These are phyloP conservation scores for Bombus sylvicola DNA, from an alignment of 1,140 invertebrate genomes.

Conservation along the genomic window DNA sequence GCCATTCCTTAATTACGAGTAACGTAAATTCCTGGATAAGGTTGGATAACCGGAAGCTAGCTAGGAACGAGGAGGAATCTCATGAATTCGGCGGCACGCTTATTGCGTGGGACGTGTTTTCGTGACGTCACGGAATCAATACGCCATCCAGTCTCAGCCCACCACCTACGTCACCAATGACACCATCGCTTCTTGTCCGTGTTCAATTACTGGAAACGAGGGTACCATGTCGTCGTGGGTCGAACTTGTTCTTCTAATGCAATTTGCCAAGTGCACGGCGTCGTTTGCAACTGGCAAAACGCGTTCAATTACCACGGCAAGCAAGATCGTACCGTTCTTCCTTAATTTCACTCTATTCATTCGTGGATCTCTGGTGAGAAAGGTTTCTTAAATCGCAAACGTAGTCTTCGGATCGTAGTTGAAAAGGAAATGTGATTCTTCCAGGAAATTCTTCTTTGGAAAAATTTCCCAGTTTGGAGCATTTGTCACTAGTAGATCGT, in stretches of 20 bases:
- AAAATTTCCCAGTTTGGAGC: neutral
- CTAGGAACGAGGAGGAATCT: neutral
- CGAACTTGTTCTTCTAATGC: slow-evolving; percentile 8
- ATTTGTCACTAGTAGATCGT: neutral
- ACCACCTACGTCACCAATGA: slow-evolving; percentile 58
- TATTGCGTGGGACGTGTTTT: slow-evolving; percentile 38
- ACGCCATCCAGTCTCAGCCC: neutral
- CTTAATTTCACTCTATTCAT: neutral
- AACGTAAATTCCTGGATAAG: neutral
- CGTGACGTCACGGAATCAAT: slow-evolving; percentile 68
- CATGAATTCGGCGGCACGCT: slow-evolving; percentile 19
- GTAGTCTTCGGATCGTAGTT: neutral
- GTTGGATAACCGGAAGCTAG: too few species aligned
- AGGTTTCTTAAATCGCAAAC: neutral
- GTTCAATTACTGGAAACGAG: slow-evolving; percentile 20
- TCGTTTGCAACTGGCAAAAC: neutral
- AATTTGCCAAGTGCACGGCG: slow-evolving; percentile 3
- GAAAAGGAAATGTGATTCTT: neutral
- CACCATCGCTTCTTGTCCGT: neutral
- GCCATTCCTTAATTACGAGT: too few species aligned
- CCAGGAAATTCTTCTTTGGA: neutral
- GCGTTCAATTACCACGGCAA: neutral
- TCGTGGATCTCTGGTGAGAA: neutral
- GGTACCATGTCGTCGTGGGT: slow-evolving; percentile 7
- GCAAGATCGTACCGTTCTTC: neutral